phyloP scores from a whole-genome alignment of 2,888 invertebrate genomes.

The Caenorhabditis doughertyi region DNA sequence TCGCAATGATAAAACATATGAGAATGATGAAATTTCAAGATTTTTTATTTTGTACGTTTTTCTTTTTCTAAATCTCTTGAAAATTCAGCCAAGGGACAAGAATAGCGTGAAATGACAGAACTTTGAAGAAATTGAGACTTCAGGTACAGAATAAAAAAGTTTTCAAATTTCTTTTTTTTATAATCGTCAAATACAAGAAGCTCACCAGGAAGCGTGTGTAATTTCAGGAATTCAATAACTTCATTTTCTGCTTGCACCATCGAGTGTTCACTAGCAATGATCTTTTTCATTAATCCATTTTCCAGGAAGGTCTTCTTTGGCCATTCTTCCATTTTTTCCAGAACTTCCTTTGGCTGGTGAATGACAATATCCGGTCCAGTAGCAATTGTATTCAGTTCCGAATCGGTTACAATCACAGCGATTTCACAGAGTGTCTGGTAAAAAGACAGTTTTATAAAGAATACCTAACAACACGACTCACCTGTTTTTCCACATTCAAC shows the following conservation, averaged over 20 bases:
- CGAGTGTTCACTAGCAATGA: slow-evolving; percentile 80
- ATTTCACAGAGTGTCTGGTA: slow-evolving; percentile 93
- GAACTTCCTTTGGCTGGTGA: slow-evolving; percentile 88
- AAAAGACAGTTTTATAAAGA: no score
- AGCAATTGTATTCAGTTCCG: slow-evolving; percentile 74
- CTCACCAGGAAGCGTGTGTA: slow-evolving; percentile 51
- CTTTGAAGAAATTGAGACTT: no score
- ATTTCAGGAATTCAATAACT: slow-evolving; percentile 58
- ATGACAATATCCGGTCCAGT: slow-evolving; percentile 88
- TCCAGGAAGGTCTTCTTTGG: slow-evolving; percentile 89
- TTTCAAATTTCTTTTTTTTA: neutral
- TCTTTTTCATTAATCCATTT: slow-evolving; percentile 90
- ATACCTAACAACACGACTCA: no score
- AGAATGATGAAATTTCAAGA: no score
- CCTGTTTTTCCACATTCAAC: slow-evolving; percentile 84
- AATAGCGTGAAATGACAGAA: no score
- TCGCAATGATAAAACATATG: neutral
- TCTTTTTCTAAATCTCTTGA: no score
- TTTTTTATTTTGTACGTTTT: no score
- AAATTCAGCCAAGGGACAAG: no score
- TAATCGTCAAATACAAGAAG: neutral
- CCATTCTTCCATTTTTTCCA: slow-evolving; percentile 92
- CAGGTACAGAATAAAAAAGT: no score
- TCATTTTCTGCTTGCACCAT: slow-evolving; percentile 66
- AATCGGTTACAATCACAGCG: slow-evolving; percentile 92